Conservation (phyloP, 2,113 vertebrate genomes). For the Nycticryphes semicollaris region DNA sequence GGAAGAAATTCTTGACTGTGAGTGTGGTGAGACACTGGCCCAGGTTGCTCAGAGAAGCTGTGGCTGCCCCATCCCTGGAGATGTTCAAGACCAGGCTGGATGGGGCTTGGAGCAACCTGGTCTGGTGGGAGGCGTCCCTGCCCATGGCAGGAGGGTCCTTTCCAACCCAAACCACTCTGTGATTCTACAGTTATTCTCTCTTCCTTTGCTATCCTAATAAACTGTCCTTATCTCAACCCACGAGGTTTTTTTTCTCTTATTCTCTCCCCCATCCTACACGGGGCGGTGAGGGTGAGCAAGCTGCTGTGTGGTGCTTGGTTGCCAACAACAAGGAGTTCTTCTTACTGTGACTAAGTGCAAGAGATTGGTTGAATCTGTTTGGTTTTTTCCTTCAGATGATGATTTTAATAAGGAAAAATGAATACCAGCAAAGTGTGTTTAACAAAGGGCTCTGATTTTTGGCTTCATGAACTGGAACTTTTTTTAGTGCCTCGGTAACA, state of each 20-base stretch:
- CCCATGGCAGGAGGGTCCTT: too few species aligned
- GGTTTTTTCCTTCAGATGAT: not conserved
- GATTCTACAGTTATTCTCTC: not conserved
- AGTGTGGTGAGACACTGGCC: too few species aligned
- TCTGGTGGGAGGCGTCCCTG: too few species aligned
- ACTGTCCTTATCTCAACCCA: not conserved
- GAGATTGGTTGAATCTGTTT: not conserved
- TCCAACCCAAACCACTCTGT: too few species aligned
- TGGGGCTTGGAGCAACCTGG: too few species aligned
- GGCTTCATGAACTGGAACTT: not conserved
- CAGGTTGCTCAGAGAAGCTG: too few species aligned
- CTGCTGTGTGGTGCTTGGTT: not conserved
- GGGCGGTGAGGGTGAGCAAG: not conserved
- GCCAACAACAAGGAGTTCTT: not conserved
- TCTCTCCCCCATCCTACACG: not conserved
- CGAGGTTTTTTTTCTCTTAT: not conserved
- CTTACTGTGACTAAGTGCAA: not conserved
- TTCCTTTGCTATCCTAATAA: not conserved
- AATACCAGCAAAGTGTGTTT: not conserved
- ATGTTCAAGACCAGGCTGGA: too few species aligned
- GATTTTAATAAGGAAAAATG: conserved; percentile 2
- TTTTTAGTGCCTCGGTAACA: not conserved
- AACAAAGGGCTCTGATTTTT: not conserved
- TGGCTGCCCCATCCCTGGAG: too few species aligned
- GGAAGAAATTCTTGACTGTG: too few species aligned